Evolutionary conservation across 2,888 invertebrate species (phyloP).

Genomic region (Hydroisotoma schaefferi): DNA sequence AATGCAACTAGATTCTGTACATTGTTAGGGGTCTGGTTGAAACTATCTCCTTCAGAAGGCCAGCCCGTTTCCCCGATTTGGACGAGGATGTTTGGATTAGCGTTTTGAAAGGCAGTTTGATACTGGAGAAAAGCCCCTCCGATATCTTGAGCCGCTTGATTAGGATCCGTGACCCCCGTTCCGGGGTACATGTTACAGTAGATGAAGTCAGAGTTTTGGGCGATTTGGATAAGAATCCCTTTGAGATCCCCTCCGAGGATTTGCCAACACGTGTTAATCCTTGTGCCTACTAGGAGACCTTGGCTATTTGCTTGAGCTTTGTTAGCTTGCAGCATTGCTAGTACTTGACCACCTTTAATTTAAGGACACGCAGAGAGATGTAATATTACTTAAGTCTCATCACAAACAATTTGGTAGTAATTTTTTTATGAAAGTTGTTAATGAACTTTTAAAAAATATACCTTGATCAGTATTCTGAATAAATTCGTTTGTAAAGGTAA

Average conservation of each 20-base stretch:
- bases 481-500: conserved; percentile 26
- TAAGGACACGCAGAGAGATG: too few relatives aligned
- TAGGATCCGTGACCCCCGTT: background rate
- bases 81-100: conserved; percentile 24
- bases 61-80: conserved; percentile 29
- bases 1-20: conserved; percentile 10
- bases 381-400: too few relatives aligned
- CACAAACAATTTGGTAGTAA: too few relatives aligned
- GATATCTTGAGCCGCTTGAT: background rate
- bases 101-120: background rate
- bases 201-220: conserved; percentile 19
- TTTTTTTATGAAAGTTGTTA: too few relatives aligned
- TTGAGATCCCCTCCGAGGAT: background rate
- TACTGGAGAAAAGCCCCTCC: background rate
- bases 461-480: background rate
- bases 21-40: conserved; percentile 14
- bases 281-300: background rate
- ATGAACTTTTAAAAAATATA: too few relatives aligned
- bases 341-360: background rate
- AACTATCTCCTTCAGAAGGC: conserved; percentile 25
- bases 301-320: background rate
- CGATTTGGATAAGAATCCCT: conserved; percentile 16
- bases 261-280: background rate
- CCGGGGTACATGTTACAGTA: conserved; percentile 14
- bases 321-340: background rate